Evolutionary conservation across 2,797 vertebrate species (phyloP).

Genomic region (Streptopelia turtur): DNA sequence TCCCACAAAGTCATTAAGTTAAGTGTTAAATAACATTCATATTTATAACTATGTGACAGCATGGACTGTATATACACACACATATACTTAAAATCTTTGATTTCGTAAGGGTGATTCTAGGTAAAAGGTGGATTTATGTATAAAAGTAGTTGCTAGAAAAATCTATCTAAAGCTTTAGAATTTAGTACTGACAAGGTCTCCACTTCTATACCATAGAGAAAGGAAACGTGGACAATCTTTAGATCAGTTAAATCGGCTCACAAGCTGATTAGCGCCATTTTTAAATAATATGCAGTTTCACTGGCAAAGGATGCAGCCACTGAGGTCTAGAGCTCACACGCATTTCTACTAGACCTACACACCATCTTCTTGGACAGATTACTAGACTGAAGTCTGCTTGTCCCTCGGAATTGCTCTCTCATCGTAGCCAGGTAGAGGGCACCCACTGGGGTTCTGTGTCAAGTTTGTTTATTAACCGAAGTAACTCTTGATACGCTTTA

Average conservation of each 20-base stretch:
- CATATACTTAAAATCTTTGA: conserved; percentile 14
- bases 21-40: conserved; percentile 76
- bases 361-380: conserved; percentile 2
- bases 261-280: background rate
- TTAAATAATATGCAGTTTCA: background rate
- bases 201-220: conserved; percentile 54
- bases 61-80: conserved; percentile 49
- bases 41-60: conserved; percentile 73
- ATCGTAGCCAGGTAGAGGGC: conserved; percentile 94
- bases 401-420: conserved; percentile 55
- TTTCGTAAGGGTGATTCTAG: conserved; percentile 54
- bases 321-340: conserved; percentile 27
- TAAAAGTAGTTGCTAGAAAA: conserved; percentile 60
- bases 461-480: conserved; percentile 95
- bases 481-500: conserved; percentile 91
- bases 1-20: conserved; percentile 74
- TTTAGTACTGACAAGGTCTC: conserved; percentile 55
- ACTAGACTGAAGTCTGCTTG: conserved; percentile 10
- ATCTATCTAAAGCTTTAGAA: conserved; percentile 57
- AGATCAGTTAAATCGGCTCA: conserved; percentile 20
- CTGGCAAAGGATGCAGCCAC: conserved; percentile 29
- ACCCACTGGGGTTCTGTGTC: conserved; percentile 99
- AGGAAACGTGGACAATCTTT: conserved; percentile 28
- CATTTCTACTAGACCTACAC: conserved; percentile 14
- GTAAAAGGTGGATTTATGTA: conserved; percentile 47